These are phyloP conservation scores for Conchocele bisecta DNA, from an alignment of 2,888 invertebrate species.

Conservation along the genomic window DNA sequence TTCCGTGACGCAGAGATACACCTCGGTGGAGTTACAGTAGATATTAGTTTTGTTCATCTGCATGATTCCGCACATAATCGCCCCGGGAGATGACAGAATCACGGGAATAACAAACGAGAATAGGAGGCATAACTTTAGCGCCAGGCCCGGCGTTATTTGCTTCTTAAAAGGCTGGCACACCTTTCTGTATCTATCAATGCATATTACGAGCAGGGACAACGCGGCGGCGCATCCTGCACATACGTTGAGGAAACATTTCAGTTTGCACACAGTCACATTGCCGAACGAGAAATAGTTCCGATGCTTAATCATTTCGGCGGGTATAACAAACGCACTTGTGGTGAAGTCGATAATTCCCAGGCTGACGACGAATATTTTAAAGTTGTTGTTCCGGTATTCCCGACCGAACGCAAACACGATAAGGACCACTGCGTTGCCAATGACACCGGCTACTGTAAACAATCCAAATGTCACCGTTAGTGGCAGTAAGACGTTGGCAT, in stretches of 20 bases:
- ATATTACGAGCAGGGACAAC: conserved; percentile 40
- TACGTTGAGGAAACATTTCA: conserved; percentile 54
- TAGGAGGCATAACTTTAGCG: conserved; percentile 41
- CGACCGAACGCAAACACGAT: conserved; percentile 46
- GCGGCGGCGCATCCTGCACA: conserved; percentile 53
- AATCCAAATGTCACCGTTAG: conserved; percentile 45
- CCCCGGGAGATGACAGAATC: conserved; percentile 46
- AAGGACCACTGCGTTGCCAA: conserved; percentile 49
- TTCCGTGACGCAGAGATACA: conserved; percentile 45
- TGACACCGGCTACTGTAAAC: conserved; percentile 40
- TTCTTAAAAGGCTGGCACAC: conserved; percentile 47
- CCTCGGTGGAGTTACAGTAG: conserved; percentile 31
- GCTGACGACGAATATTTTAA: conserved; percentile 49
- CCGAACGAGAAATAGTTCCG: conserved; percentile 51
- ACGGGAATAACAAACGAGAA: conserved; percentile 40
- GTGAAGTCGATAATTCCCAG: conserved; percentile 50
- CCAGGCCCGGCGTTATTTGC: conserved; percentile 44
- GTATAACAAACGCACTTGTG: conserved; percentile 47
- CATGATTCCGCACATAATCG: conserved; percentile 53
- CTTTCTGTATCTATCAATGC: conserved; percentile 45
- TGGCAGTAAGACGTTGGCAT: conserved; percentile 44
- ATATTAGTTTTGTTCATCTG: conserved; percentile 42
- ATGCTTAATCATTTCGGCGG: conserved; percentile 53
- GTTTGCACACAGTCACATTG: conserved; percentile 44
- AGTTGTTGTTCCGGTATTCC: conserved; percentile 52